Base-by-base conservation (phyloP, 2,888 invertebrate species). In the Nipponacmea schrenckii region DNA sequence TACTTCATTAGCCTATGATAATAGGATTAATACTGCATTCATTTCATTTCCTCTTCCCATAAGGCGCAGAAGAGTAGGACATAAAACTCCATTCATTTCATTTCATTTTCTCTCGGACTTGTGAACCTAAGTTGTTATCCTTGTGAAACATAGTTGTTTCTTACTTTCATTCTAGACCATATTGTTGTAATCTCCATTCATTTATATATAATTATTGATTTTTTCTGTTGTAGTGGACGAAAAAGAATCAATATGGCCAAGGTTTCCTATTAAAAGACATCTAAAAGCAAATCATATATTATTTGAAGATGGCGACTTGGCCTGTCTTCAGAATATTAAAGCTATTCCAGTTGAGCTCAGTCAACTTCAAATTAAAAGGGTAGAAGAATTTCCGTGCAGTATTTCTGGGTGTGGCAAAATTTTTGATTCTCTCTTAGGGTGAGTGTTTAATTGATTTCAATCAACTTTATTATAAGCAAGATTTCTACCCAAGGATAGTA, bases 241-340 rank as follows among this genome's bases (percentile, higher is more conserved):
- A 8, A 10, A 24, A 0, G 24, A 24, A 8, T 24, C 24, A 10
- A 14, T 24, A 56, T 56, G 56, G 56, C 14, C 10, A 10, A 24
- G 14, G 15, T 56, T 12, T 20, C 56, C 56, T 24, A 14, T 56
- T 15, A 81, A 81, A 71, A 64, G 83, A 63, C 64, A 77, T 46
- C 68, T 83, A 20, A 64, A 64, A n/a, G 76, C 80, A 62, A 88
- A 90, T 68, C 92, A 92, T 85, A 81, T 86, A 2, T 87, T 92
- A 74, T 92, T 93, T 79, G 80, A 87, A 5, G 89, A 90, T 20
- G 88, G 91, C 0, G 87, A 91, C 76, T 73, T 81, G 2, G 76
- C 73, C 45, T 81, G 81, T 71, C 73, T 71, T 20, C 56, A 56
- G 14, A 24, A 14, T 14, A 12, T 24, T 20, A 56, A 56, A 24